Conservation (phyloP, 2,797 vertebrate species). For the Prunella strophiata region DNA sequence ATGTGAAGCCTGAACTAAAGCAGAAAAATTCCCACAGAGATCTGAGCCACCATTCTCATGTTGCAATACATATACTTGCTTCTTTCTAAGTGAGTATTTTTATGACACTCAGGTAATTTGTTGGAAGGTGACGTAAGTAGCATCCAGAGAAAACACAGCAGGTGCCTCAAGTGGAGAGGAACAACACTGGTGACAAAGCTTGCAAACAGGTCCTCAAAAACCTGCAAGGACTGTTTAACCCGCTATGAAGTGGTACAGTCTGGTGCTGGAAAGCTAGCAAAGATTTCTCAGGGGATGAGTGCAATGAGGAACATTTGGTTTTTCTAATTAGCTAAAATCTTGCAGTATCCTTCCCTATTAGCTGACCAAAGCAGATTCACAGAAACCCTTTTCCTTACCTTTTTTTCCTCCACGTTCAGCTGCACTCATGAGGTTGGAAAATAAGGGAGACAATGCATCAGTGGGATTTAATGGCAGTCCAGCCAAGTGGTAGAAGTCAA, state of each 20-base stretch:
- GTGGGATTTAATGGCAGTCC: neutral
- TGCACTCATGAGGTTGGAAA: neutral
- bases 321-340: neutral
- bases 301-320: neutral
- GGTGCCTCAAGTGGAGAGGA: neutral
- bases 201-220: neutral
- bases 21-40: neutral
- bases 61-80: neutral
- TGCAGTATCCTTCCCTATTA: neutral
- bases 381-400: neutral
- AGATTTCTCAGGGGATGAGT: neutral
- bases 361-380: neutral
- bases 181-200: neutral
- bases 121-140: neutral
- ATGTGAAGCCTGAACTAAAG: neutral
- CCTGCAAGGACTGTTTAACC: neutral
- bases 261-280: neutral
- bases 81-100: neutral
- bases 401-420: neutral
- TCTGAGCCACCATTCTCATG: neutral
- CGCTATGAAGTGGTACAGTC: neutral
- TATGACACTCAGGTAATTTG: neutral
- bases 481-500: neutral
- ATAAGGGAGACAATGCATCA: neutral
- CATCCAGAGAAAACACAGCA: neutral